These are phyloP conservation scores for Paramuricea clavata DNA, from an alignment of 92 coral and sea anemone species.

Conservation along the genomic window DNA sequence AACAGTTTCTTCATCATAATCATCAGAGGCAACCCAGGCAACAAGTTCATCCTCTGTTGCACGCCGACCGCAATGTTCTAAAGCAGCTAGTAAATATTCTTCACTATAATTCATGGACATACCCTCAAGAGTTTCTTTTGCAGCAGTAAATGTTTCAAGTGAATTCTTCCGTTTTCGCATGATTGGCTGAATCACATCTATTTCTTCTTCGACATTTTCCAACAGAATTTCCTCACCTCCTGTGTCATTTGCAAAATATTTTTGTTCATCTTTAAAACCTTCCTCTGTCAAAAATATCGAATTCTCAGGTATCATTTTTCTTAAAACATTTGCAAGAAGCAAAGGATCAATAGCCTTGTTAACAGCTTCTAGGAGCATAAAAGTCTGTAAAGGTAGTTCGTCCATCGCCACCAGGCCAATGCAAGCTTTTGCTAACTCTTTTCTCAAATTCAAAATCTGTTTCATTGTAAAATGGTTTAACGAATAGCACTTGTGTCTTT, in stretches of 20 bases:
- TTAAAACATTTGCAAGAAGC: conserved; percentile 46
- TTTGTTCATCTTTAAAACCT: not conserved
- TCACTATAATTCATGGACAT: conserved; percentile 70
- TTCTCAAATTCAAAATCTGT: too few species aligned
- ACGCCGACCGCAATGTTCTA: conserved; percentile 69
- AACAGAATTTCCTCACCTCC: not conserved
- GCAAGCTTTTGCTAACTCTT: too few species aligned
- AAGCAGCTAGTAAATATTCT: conserved; percentile 81
- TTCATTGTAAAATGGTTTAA: too few species aligned
- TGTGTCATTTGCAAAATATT: not conserved
- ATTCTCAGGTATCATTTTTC: conserved; percentile 1
- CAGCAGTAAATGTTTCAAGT: conserved; percentile 17
- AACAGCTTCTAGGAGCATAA: conserved; percentile 80
- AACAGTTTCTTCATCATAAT: conserved; percentile 51
- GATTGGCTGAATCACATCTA: not conserved
- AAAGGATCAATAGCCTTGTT: conserved; percentile 72
- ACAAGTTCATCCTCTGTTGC: conserved; percentile 70
- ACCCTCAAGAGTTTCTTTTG: conserved; percentile 60
- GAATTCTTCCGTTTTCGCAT: conserved; percentile 52
- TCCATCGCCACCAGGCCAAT: conserved; percentile 30
- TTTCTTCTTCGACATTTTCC: conserved; percentile 18
- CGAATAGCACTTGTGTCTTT: conserved; percentile 60
- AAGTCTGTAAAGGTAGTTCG: conserved; percentile 68
- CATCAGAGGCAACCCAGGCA: conserved; percentile 70
- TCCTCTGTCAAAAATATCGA: conserved; percentile 11